A percentile compares a stretch with the other conserved stretches of the same genome.
Evolutionary conservation across 2,113 vertebrate species (phyloP).

Genomic region (Xenopus borealis): DNA sequence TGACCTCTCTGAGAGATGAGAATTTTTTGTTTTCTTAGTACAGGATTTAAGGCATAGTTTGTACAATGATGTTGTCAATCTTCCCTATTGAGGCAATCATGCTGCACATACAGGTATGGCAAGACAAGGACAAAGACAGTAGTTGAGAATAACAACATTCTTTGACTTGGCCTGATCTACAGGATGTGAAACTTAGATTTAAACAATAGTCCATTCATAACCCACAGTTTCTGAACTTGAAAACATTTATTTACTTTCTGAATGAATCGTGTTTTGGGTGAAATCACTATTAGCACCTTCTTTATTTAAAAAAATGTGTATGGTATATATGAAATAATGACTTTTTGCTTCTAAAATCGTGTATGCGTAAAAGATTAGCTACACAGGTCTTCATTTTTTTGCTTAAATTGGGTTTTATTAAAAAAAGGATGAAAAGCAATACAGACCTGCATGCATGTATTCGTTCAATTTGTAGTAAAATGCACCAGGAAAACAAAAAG

Average conservation of each 20-base stretch:
- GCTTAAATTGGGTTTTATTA: no score
- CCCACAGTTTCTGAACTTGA: conserved; percentile 48
- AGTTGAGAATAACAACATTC: conserved; percentile 46
- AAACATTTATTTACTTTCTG: conserved; percentile 52
- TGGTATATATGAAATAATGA: no score
- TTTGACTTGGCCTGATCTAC: conserved; percentile 54
- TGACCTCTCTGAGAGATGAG: conserved; percentile 8
- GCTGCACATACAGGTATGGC: conserved; percentile 8
- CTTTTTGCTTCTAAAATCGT: no score
- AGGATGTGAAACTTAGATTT: conserved; percentile 61
- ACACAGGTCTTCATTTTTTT: no score
- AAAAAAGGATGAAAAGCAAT: no score
- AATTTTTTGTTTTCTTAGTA: neutral
- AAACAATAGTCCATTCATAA: conserved; percentile 65
- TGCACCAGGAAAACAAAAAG: no score
- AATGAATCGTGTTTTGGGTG: conserved; percentile 19
- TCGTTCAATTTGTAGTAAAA: no score
- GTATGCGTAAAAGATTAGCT: no score
- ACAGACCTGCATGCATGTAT: no score
- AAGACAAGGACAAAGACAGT: conserved; percentile 14
- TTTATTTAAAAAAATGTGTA: neutral
- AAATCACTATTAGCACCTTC: neutral
- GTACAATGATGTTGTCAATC: conserved; percentile 20
- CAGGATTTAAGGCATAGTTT: conserved; percentile 13
- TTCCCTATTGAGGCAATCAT: conserved; percentile 13